A percentile compares a stretch with the other conserved stretches of the same genome.
phyloP scores from a whole-genome alignment of 2,888 invertebrate species.

The Acutogordius australiensis region DNA sequence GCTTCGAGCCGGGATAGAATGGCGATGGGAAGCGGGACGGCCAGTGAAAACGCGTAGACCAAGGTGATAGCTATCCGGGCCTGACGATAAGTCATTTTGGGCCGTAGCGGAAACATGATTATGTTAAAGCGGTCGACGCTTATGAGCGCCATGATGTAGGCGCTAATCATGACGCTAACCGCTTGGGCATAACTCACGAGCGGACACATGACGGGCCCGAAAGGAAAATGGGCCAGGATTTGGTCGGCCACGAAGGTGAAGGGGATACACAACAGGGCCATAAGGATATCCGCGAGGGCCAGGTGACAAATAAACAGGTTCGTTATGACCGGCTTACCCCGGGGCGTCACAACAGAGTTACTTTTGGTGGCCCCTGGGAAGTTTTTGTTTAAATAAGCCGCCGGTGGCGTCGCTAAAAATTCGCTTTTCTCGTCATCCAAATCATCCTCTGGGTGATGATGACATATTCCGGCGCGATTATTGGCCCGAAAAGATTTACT shows the following conservation, averaged over 20 bases:
- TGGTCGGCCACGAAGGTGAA: slow-evolving; percentile 25
- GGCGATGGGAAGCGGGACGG: slow-evolving; percentile 20
- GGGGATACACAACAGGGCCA: slow-evolving; percentile 26
- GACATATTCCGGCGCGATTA: no score
- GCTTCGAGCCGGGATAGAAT: slow-evolving; percentile 13
- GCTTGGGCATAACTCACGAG: slow-evolving; percentile 24
- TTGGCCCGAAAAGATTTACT: no score
- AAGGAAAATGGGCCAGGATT: slow-evolving; percentile 25
- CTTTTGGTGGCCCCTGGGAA: no score
- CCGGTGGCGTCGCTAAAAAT: no score
- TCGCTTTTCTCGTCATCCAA: no score
- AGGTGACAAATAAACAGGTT: slow-evolving; percentile 26
- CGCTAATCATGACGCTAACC: slow-evolving; percentile 24
- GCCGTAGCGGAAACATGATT: slow-evolving; percentile 15
- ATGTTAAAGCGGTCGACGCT: slow-evolving; percentile 19
- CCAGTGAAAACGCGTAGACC: slow-evolving; percentile 19
- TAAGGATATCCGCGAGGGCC: slow-evolving; percentile 25
- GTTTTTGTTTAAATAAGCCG: no score
- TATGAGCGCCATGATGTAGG: slow-evolving; percentile 27
- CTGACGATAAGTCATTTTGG: slow-evolving; percentile 18
- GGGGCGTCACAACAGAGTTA: no score
- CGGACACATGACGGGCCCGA: slow-evolving; percentile 24
- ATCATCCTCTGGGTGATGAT: no score
- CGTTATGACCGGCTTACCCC: slow-evolving; percentile 20
- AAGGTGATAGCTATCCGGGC: slow-evolving; percentile 18